Evolutionary conservation across 1,140 invertebrate genomes (phyloP).

Genomic region (Saccostrea echinata): DNA sequence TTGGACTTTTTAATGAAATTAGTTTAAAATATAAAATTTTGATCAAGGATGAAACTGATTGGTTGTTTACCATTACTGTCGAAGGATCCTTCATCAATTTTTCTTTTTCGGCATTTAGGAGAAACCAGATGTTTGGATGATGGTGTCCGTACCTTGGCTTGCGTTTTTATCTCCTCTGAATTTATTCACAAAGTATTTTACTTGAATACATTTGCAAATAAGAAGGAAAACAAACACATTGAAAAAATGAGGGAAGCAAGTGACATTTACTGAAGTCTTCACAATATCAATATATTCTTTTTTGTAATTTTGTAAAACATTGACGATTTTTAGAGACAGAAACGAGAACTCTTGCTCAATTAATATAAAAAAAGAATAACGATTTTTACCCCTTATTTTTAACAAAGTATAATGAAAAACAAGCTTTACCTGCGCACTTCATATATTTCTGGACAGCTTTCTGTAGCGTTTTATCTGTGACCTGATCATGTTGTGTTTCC

Average conservation of each 20-base stretch:
- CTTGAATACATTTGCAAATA: neutral
- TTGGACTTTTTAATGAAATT: too few species aligned
- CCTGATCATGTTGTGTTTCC: conserved; percentile 76
- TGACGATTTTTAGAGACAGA: too few species aligned
- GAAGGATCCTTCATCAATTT: conserved; percentile 59
- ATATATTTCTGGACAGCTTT: conserved; percentile 70
- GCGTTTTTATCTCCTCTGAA: conserved; percentile 71
- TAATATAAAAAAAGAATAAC: too few species aligned
- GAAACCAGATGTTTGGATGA: conserved; percentile 62
- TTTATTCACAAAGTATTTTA: neutral
- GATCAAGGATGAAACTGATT: neutral
- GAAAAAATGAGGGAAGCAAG: too few species aligned
- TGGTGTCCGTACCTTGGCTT: conserved; percentile 65
- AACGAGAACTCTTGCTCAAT: too few species aligned
- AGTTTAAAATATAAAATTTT: neutral
- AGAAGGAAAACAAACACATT: neutral
- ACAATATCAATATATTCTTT: too few species aligned
- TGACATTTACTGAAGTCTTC: too few species aligned
- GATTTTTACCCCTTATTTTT: too few species aligned
- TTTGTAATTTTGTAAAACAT: neutral
- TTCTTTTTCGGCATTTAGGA: conserved; percentile 66
- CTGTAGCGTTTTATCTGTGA: conserved; percentile 64
- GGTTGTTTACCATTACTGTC: conserved; percentile 55
- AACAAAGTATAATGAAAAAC: too few species aligned
- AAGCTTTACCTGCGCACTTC: conserved; percentile 71